Evolutionary conservation across 2,113 vertebrate genomes (phyloP), one percentile per base, ranked within the genome.

Genomic region (Diphyllodes magnificus): DNA sequence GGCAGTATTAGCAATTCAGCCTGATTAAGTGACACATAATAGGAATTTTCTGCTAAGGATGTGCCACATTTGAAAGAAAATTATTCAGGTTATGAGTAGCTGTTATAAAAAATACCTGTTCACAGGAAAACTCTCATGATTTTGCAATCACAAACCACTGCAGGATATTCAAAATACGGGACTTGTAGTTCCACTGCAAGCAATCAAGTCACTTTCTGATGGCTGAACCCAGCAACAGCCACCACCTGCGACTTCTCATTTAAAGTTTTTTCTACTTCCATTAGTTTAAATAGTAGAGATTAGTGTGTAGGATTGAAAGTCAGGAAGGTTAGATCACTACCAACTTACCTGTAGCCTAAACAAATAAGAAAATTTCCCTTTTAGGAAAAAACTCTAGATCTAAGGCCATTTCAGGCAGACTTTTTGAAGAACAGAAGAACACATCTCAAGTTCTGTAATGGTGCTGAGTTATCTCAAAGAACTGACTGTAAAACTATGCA

Each of bases 1-100:
- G 93, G 94, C 78, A 92, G 17, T 47, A 95, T 80, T 71, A 96
- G 59, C 75, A 93, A 94, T 87, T 71, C 83, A 82, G 70, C 27
- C 21, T 91, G 57, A 94, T 97, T 96, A 90, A 56, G 79, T 57
- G 85, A 77, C 72, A 80, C 64, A 57, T 56, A 86, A 94, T 51
- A 91, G 57, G 77, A 73, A 69, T 83, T 89, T 84, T 81, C 81
- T 68, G 65, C 80, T 91, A 63, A 79, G 64, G 39, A 87, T 77
- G 76, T 35, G 50, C 83, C 73, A 82, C 39, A 69, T 95, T 89
- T 85, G 78, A 82, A 91, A 94, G 76, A 69, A 93, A 87, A 93
- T 88, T 87, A 94, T 89, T 94, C 81, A 42, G 76, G 91, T 83
- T 92, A 90, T 68, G 51, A 93, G 85, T 44, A 81, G 47, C 60